Evolutionary conservation across 2,888 invertebrate genomes (phyloP).

Genomic region (Sicus ferrugineus): DNA sequence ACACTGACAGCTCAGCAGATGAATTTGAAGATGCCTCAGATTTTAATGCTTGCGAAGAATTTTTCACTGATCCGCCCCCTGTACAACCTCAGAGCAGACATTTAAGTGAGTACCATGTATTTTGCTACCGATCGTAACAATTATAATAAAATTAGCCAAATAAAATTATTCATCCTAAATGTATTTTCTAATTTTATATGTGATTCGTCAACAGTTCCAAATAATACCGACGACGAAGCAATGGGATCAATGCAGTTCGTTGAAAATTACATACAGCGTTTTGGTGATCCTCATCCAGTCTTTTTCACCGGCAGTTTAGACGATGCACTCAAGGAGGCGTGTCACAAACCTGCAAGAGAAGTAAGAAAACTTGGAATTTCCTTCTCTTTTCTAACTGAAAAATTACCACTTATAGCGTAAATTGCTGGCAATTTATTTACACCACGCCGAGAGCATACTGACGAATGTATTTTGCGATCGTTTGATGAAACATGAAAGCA

Average conservation of each 20-base stretch:
- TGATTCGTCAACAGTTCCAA: constrained; percentile 74
- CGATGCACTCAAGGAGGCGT: constrained; percentile 89
- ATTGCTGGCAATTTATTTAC: constrained; percentile 92
- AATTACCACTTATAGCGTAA: constrained; percentile 74
- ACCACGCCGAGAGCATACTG: constrained; percentile 94
- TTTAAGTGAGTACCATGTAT: constrained; percentile 69
- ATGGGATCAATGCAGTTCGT: constrained; percentile 87
- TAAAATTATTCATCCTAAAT: background rate
- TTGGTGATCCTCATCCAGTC: constrained; percentile 83
- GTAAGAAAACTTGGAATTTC: constrained; percentile 65
- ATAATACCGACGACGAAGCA: constrained; percentile 84
- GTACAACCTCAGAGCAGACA: constrained; percentile 76
- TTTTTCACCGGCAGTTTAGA: constrained; percentile 93
- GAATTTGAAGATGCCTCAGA: constrained; percentile 89
- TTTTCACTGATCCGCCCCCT: constrained; percentile 80
- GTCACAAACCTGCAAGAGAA: constrained; percentile 88
- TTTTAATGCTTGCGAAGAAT: constrained; percentile 86
- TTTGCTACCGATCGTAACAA: background rate
- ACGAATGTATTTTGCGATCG: constrained; percentile 98
- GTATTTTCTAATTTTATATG: constrained; percentile 14
- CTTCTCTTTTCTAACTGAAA: background rate
- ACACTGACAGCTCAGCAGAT: constrained; percentile 75
- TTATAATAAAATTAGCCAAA: background rate
- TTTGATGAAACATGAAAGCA: constrained; percentile 88
- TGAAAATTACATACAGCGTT: constrained; percentile 81